Conservation (phyloP, 2,113 vertebrate genomes). For the Pachycephala philippinensis region DNA sequence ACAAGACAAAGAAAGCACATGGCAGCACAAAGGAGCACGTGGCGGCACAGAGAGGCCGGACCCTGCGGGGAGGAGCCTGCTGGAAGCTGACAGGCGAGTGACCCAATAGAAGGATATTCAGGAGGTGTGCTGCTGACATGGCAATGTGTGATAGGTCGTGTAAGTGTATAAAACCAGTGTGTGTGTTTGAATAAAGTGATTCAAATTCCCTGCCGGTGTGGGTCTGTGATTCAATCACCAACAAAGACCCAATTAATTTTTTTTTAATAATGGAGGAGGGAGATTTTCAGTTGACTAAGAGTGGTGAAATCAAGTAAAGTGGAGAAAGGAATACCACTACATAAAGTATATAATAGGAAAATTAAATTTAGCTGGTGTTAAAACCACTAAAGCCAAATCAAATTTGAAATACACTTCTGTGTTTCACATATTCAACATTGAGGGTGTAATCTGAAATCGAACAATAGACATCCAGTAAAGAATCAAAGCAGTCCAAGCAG, state of each 20-base stretch:
- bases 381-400: neutral
- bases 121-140: no score
- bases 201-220: no score
- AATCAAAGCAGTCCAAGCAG: neutral
- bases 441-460: neutral
- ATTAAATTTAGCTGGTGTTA: neutral
- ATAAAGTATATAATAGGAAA: neutral
- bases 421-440: neutral
- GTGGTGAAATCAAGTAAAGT: neutral
- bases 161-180: no score
- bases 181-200: no score
- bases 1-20: no score
- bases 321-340: neutral
- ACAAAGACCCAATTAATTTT: neutral
- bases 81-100: no score
- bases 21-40: no score
- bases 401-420: neutral
- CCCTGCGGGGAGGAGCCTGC: no score
- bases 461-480: neutral
- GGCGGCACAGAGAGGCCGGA: no score
- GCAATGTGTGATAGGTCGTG: no score
- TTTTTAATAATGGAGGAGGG: neutral
- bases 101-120: no score
- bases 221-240: no score
- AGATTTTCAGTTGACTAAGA: neutral